Evolutionary conservation across 2,113 vertebrate genomes (phyloP), one percentile per base, ranked within the genome.

Genomic region (Potamarius usumacintae): DNA sequence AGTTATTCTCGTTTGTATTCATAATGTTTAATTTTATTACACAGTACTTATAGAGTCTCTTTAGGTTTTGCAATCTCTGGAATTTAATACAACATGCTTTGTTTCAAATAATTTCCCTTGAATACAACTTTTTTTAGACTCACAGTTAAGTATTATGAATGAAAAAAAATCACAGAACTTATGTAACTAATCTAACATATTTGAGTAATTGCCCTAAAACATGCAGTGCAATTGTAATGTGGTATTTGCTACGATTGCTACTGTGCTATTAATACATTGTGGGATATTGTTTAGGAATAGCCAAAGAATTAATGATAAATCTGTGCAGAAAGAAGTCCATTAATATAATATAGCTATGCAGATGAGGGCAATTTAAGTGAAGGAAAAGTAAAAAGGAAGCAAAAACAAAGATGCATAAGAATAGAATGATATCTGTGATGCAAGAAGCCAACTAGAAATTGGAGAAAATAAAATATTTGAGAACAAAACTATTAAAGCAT

Each of bases 241-340:
- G 50, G 25, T 7, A 62, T 62, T 22, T 62, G 34, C 42, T 25
- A 20, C 30, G 12, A 11, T 74, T 74, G 6, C 4, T 20, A 71
- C 30, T 71, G 67, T 18, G 7, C 8, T 25, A 11, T 52, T 25
- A 76, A 25, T 25, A 25, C 50, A 78, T 4, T 14, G 25, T 53
- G 50, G 22, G 27, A 69, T n/a, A 81, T 53, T 86, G 85, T 71
- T 71, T 69, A 86, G 50, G 65, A 80, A 86, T 71, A 77, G 63
- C 7, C 62, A 53, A 81, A 57, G 77, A 86, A 80, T 34, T 86
- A 57, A 80, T 67, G 58, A 78, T 62, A 85, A 63, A 78, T 30
- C 22, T 85, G 57, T 53, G 42, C 57, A 50, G 72, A 50, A 76
- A 50, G 42, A 25, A 10, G 18, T 25, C 20, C 72, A 50, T 50